Percentiles rank a stretch among this genome's conserved stretches.
phyloP scores from a whole-genome alignment of 2,888 invertebrate species.

The Osedax fenrisi region DNA sequence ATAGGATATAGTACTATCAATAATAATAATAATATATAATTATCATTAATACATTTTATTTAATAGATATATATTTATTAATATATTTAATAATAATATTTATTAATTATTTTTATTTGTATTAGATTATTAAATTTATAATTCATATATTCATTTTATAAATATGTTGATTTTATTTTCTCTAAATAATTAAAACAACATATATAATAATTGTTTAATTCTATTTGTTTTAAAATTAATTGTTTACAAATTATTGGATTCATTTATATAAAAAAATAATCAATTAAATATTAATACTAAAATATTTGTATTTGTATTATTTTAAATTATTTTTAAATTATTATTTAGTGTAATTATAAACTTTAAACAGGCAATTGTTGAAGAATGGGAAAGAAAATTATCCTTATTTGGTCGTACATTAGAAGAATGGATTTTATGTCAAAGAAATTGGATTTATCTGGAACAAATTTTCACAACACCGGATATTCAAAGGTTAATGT shows the following conservation, averaged over 20 bases:
- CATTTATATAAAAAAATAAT: not conserved
- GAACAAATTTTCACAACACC: slow-evolving; percentile 50
- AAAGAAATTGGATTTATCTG: slow-evolving; percentile 50
- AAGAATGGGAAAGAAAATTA: slow-evolving; percentile 50
- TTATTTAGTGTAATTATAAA: no score
- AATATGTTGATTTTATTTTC: no score
- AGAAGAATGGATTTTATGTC: slow-evolving; percentile 50
- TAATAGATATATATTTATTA: not conserved
- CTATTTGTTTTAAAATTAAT: not conserved
- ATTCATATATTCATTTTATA: no score
- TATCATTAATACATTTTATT: not conserved
- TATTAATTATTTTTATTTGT: no score
- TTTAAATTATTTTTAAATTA: no score
- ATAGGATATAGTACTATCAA: not conserved
- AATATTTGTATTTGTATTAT: no score
- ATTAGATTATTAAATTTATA: no score
- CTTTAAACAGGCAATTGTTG: slow-evolving; percentile 44
- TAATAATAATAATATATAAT: not conserved
- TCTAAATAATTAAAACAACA: no score
- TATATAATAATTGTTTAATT: no score
- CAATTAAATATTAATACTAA: no score
- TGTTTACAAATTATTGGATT: not conserved
- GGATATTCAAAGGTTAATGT: slow-evolving; percentile 49
- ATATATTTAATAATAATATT: no score
- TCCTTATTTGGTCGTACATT: slow-evolving; percentile 47